Evolutionary conservation across 2,797 vertebrate genomes (phyloP).

Genomic region (Bucorvus abyssinicus): DNA sequence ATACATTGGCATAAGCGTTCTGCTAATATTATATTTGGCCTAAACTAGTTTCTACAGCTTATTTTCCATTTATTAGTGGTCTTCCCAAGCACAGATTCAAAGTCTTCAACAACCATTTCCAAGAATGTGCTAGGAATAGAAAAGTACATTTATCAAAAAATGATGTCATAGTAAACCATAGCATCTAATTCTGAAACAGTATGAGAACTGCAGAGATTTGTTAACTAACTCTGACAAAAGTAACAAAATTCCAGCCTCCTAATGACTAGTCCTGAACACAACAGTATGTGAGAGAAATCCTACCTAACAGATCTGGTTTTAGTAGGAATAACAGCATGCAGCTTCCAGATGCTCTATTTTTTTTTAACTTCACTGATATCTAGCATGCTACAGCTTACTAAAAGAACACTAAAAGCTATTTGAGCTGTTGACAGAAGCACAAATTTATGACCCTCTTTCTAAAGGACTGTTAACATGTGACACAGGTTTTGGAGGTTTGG

Average conservation of each 20-base stretch:
- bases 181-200: neutral
- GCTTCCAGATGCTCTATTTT: neutral
- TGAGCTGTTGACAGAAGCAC: neutral
- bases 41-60: neutral
- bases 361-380: neutral
- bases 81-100: neutral
- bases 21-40: neutral
- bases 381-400: neutral
- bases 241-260: neutral
- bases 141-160: neutral
- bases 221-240: neutral
- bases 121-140: neutral
- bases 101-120: neutral
- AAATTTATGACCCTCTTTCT: neutral
- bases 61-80: neutral
- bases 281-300: neutral
- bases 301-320: neutral
- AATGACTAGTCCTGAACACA: neutral
- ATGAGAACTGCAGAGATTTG: neutral
- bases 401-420: neutral
- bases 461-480: neutral
- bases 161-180: neutral
- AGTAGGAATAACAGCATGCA: neutral
- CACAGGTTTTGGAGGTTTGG: neutral
- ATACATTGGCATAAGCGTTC: neutral